These are phyloP conservation scores for Scaptomyza tumidula DNA, from an alignment of 2,888 invertebrate species.

Conservation along the genomic window DNA sequence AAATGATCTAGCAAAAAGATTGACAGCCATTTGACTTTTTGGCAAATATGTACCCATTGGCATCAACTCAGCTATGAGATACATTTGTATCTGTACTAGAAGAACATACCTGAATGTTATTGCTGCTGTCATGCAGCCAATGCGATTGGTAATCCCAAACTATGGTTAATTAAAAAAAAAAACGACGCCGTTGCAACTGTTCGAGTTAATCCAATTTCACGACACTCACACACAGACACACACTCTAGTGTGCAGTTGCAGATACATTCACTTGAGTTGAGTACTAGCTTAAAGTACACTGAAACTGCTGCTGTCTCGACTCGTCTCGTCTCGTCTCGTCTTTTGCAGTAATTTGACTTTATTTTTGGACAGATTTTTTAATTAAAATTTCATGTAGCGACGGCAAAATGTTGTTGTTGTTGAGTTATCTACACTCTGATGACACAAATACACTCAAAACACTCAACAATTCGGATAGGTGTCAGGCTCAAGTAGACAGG, in stretches of 20 bases:
- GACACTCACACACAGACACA: constrained; percentile 18
- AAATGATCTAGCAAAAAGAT: constrained; percentile 21
- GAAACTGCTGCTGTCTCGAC: constrained; percentile 3
- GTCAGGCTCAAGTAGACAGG: constrained; percentile 52
- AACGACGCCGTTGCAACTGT: constrained; percentile 64
- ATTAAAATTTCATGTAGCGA: constrained; percentile 77
- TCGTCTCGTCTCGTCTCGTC: constrained; percentile 13
- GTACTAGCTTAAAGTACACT: constrained; percentile 11
- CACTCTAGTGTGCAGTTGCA: constrained; percentile 30
- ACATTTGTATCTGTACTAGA: constrained; percentile 35
- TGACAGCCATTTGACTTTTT: constrained; percentile 17
- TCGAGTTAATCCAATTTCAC: constrained; percentile 76
- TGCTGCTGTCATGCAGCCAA: constrained; percentile 14
- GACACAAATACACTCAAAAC: constrained; percentile 33
- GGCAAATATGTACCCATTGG: constrained; percentile 9
- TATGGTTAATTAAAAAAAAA: constrained; percentile 70
- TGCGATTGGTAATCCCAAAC: constrained; percentile 50
- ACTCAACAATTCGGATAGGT: constrained; percentile 45
- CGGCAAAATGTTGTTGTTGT: constrained; percentile 55
- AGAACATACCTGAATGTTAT: constrained; percentile 38
- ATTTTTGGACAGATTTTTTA: constrained; percentile 77
- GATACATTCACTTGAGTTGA: constrained; percentile 32
- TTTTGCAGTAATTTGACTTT: constrained; percentile 63
- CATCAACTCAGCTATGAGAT: constrained; percentile 17
- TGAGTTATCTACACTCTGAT: constrained; percentile 45